Base-by-base conservation (phyloP, 2,888 invertebrate species). In the Lydus trimaculatus region DNA sequence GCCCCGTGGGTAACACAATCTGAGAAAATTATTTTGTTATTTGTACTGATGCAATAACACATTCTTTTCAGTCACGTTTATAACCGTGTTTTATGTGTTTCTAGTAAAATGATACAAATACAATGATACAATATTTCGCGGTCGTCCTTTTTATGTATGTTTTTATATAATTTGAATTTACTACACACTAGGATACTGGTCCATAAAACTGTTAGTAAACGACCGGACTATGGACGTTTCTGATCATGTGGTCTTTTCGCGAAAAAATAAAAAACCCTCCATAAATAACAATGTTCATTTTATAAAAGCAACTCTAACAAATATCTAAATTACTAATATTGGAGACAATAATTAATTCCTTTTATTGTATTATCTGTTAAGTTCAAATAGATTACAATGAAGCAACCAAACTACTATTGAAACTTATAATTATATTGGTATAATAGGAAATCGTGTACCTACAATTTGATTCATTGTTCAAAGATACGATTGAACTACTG, bases 11-110 rank as follows among this genome's bases (percentile, higher is more conserved):
- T 70, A 68, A 61, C 62, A 62, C 69, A 72, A 72, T 64, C 71
- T 65, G 65, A 66, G 72, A 67, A 72, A 72, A 73, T 73, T 69
- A 73, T 73, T 73, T 72, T 61, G 63, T 63, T 67, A 65, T 73
- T 73, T 70, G 67, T 65, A 61, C 65, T 67, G 63, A 66, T 72
- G 70, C 70, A 67, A 72, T 69, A 69, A 72, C 72, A 60, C 70
- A 73, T 69, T 73, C 69, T 63, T 65, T 66, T 66, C 69, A 70
- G 67, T 72, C 72, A 72, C 72, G 65, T 70, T 72, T 68, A 71
- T 65, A 71, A 65, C 67, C 65, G 65, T 64, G 65, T 64, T 70
- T 70, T 70, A 70, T 70, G 62, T 58, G 67, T 64, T 60, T 39
- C 64, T 64, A 65, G 70, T 70, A 66, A 70, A 70, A 70, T 70